Evolutionary conservation across 2,888 invertebrate genomes (phyloP).

Genomic region (Aspidiotus rigidus): DNA sequence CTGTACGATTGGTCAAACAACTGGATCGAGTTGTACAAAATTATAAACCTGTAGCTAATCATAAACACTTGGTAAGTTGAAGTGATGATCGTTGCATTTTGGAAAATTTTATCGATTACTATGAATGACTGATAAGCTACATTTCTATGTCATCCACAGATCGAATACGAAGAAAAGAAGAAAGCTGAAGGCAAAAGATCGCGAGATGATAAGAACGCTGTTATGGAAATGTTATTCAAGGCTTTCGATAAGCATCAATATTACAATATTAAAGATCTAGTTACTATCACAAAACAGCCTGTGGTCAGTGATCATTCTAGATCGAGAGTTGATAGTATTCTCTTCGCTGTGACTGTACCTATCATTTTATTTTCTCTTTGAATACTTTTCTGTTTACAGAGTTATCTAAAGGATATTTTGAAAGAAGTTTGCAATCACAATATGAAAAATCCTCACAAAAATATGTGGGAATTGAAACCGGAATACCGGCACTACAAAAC

Average conservation of each 20-base stretch:
- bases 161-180: conserved; percentile 79
- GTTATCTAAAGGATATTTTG: conserved; percentile 92
- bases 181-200: conserved; percentile 94
- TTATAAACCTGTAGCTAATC: conserved; percentile 87
- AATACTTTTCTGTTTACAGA: conserved; percentile 43
- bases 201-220: conserved; percentile 89
- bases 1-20: conserved; percentile 74
- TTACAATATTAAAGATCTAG: conserved; percentile 93
- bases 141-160: conserved; percentile 49
- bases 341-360: too few species aligned
- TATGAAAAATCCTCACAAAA: conserved; percentile 93
- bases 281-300: conserved; percentile 88
- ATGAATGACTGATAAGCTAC: not conserved
- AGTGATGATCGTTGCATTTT: too few species aligned
- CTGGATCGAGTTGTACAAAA: conserved; percentile 77
- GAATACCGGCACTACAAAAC: conserved; percentile 95
- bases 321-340: too few species aligned
- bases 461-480: conserved; percentile 99
- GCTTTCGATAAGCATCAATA: conserved; percentile 99
- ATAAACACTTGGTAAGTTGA: conserved; percentile 74
- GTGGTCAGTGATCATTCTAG: conserved; percentile 52
- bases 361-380: too few species aligned
- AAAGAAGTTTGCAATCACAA: conserved; percentile 98
- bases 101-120: too few species aligned
- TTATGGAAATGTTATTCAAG: conserved; percentile 89